Percentiles rank a stretch among this genome's conserved stretches.
Conservation (phyloP, 2,888 invertebrate genomes). For the Bombyx huttoni region DNA sequence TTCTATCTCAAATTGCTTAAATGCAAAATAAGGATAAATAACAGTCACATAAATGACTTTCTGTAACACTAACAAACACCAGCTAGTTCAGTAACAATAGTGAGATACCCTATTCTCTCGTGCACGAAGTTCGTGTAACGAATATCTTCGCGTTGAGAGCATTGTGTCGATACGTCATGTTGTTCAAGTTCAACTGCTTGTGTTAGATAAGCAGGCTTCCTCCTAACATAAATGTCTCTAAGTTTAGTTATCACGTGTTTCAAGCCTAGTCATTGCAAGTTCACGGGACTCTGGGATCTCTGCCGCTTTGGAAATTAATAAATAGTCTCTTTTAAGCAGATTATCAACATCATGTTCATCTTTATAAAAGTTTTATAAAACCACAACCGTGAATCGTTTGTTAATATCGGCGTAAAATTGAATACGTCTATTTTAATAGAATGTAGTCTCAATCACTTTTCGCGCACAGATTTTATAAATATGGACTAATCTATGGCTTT, state of each 20-base stretch:
- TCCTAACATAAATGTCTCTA: constrained; percentile 30
- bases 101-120: not conserved
- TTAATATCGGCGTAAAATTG: no score
- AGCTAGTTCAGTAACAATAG: not conserved
- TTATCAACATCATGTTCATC: no score
- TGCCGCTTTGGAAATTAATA: not conserved
- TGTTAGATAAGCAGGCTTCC: constrained; percentile 41
- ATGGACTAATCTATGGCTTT: no score
- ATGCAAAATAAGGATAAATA: no score
- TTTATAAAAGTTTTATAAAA: no score
- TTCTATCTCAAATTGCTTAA: no score
- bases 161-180: not conserved
- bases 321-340: not conserved
- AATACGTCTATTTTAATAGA: no score
- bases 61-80: no score
- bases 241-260: constrained; percentile 29
- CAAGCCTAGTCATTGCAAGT: constrained; percentile 11
- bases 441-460: no score
- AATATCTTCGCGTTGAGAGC: constrained; percentile 10
- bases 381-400: no score
- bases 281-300: not conserved
- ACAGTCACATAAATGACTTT: no score
- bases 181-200: constrained; percentile 23
- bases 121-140: constrained; percentile 2
- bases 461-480: no score